Conservation (phyloP, 2,888 invertebrate genomes). For the Caenorhabditis virilis region DNA sequence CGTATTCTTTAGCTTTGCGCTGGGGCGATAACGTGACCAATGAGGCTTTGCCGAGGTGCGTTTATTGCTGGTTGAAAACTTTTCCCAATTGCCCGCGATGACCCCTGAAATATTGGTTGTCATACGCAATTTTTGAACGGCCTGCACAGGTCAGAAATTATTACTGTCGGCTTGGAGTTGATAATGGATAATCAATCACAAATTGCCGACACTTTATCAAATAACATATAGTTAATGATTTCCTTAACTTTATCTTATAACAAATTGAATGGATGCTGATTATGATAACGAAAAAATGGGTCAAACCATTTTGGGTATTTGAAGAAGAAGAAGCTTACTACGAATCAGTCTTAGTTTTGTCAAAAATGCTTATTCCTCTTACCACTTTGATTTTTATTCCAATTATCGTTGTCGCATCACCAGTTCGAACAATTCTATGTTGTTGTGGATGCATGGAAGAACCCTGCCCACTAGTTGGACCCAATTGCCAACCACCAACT, state of each 20-base stretch:
- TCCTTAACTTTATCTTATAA: no score
- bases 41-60: conserved; percentile 67
- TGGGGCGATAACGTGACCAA: conserved; percentile 68
- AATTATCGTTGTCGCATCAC: conserved; percentile 10
- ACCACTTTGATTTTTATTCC: not conserved
- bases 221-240: no score
- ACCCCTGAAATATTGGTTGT: conserved; percentile 52
- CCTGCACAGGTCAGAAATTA: conserved; percentile 7
- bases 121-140: conserved; percentile 59
- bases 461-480: conserved; percentile 40
- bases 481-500: conserved; percentile 31
- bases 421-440: conserved; percentile 38
- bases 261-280: no score
- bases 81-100: conserved; percentile 63
- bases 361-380: not conserved
- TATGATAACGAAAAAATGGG: no score
- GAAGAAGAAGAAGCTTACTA: no score
- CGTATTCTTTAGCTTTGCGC: conserved; percentile 56
- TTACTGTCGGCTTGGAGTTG: no score
- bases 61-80: conserved; percentile 68
- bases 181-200: no score
- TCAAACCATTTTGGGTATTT: no score
- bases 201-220: no score
- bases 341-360: no score
- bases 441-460: conserved; percentile 45